These are phyloP conservation scores for Dasypolia templi DNA, from an alignment of 2,888 invertebrate genomes.

Conservation along the genomic window DNA sequence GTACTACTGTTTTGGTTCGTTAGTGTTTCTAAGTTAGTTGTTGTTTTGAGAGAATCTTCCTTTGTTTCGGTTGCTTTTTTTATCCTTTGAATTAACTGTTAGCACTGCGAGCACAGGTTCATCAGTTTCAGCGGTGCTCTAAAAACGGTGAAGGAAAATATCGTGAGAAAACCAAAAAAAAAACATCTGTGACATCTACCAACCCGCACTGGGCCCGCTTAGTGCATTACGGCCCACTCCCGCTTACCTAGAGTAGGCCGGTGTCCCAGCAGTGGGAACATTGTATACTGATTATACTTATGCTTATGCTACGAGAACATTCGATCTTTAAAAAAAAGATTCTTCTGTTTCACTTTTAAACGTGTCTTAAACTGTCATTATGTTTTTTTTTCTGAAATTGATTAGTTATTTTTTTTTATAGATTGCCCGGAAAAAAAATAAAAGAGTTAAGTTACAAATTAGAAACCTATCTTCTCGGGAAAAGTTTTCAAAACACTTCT, in stretches of 20 bases:
- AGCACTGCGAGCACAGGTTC: no score
- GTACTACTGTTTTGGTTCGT: slow-evolving; percentile 47
- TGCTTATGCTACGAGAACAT: neutral
- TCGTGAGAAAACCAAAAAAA: no score
- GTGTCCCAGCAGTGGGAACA: no score
- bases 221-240: no score
- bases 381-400: slow-evolving; percentile 29
- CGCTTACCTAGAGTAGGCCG: no score
- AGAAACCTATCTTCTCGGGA: neutral
- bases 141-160: no score
- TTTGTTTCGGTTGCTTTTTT: neutral
- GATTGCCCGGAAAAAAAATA: neutral
- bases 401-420: slow-evolving; percentile 8
- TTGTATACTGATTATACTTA: no score
- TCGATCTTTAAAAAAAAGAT: neutral
- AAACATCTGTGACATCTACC: no score
- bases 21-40: slow-evolving; percentile 1
- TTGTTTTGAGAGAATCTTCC: neutral
- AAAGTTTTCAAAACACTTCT: neutral
- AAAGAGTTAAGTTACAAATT: neutral
- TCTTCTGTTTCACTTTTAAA: neutral
- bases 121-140: no score
- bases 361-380: neutral
- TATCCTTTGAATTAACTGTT: neutral
- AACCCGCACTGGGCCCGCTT: no score